Percentiles rank a stretch among this genome's conserved stretches.
phyloP scores from a whole-genome alignment of 2,888 invertebrate species.

The Rapana venosa region DNA sequence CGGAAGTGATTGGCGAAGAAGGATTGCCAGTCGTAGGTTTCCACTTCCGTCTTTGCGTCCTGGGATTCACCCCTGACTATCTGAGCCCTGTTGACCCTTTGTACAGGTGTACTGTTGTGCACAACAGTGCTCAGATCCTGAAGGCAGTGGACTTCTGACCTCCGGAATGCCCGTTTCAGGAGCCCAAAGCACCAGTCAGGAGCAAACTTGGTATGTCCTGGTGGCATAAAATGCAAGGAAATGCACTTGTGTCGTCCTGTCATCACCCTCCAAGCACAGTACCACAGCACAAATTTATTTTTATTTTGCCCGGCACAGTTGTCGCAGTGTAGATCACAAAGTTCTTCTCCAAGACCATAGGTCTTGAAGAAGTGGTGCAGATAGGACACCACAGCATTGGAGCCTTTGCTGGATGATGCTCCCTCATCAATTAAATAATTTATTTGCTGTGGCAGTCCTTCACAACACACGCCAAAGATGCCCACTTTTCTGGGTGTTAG shows the following conservation, averaged over 20 bases:
- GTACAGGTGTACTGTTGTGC: slow-evolving; percentile 36
- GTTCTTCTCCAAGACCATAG: slow-evolving; percentile 39
- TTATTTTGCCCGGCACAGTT: slow-evolving; percentile 42
- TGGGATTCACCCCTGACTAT: slow-evolving; percentile 16
- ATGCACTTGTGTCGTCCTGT: neutral
- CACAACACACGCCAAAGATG: slow-evolving; percentile 44
- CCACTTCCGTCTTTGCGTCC: neutral
- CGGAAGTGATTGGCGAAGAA: neutral
- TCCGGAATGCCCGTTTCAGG: neutral
- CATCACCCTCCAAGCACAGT: neutral
- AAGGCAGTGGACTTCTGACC: neutral
- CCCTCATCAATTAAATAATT: slow-evolving; percentile 58
- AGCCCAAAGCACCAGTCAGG: slow-evolving; percentile 21
- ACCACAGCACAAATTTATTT: slow-evolving; percentile 25
- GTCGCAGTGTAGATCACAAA: slow-evolving; percentile 23
- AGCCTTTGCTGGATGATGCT: slow-evolving; percentile 40
- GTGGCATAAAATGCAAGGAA: neutral
- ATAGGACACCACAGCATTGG: slow-evolving; percentile 40
- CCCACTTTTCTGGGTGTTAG: slow-evolving; percentile 57
- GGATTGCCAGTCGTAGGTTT: neutral
- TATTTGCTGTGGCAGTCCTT: slow-evolving; percentile 50
- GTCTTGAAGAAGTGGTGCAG: slow-evolving; percentile 43
- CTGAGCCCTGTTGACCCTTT: slow-evolving; percentile 46
- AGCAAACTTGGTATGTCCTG: neutral
- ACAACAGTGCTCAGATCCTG: slow-evolving; percentile 38